Conservation (phyloP, 2,888 invertebrate genomes). For the Chalcosyrphus nemorum region DNA sequence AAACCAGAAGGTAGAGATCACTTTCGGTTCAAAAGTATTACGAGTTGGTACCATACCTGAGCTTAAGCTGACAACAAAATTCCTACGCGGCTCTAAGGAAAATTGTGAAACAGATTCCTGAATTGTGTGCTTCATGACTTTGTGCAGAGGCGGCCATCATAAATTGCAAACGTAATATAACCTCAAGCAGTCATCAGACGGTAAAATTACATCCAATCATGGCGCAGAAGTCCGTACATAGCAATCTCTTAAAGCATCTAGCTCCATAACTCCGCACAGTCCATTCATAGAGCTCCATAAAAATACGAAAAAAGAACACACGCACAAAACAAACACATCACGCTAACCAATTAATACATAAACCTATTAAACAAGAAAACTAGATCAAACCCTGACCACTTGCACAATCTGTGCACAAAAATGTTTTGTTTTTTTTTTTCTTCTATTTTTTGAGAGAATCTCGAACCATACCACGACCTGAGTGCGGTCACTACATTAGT, state of each 20-base stretch:
- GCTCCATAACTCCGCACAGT: not conserved
- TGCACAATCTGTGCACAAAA: constrained; percentile 64
- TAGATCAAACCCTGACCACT: constrained; percentile 67
- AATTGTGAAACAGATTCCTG: constrained; percentile 39
- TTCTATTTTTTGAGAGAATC: constrained; percentile 63
- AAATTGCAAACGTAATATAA: constrained; percentile 37
- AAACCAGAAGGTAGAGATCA: constrained; percentile 2
- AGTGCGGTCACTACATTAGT: not conserved
- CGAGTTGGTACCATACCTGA: constrained; percentile 6
- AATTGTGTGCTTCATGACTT: constrained; percentile 46
- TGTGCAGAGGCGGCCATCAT: constrained; percentile 25
- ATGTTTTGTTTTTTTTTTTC: no score
- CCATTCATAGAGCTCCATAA: constrained; percentile 7
- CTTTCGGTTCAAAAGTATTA: not conserved
- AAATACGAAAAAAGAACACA: constrained; percentile 7
- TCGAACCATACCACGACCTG: constrained; percentile 39
- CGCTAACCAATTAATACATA: constrained; percentile 68
- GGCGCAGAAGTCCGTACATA: constrained; percentile 5
- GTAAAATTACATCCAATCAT: constrained; percentile 41
- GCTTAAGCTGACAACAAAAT: constrained; percentile 8
- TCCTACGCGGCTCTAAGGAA: not conserved
- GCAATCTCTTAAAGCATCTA: constrained; percentile 24
- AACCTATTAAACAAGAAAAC: constrained; percentile 68
- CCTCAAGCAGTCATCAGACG: constrained; percentile 55
- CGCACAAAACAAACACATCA: constrained; percentile 54